Conservation (phyloP, 2,888 invertebrate species). For the Drosophila melanosoma region DNA sequence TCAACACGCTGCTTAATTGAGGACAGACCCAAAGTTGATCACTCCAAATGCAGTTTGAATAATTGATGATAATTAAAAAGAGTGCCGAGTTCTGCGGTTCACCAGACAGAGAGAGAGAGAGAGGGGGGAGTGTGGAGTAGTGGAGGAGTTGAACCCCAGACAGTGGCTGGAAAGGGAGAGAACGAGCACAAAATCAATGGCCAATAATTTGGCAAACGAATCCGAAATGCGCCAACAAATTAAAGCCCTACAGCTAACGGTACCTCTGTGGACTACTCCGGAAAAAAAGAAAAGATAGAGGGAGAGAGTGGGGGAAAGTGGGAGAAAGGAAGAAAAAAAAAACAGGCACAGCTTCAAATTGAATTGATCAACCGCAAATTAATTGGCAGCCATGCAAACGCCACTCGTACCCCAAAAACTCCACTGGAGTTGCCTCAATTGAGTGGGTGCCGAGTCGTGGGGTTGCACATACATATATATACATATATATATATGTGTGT, state of each 20-base stretch:
- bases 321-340: slow-evolving; percentile 9
- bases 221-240: slow-evolving; percentile 63
- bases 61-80: slow-evolving; percentile 84
- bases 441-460: slow-evolving; percentile 31
- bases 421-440: slow-evolving; percentile 39
- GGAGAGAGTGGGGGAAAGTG: not conserved
- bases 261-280: not conserved
- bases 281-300: not conserved
- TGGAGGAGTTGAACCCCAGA: slow-evolving; percentile 3
- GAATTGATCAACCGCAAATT: slow-evolving; percentile 85
- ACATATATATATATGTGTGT: not conserved
- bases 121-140: not conserved
- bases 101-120: not conserved
- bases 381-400: slow-evolving; percentile 82
- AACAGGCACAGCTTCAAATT: slow-evolving; percentile 77
- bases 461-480: slow-evolving; percentile 1
- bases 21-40: slow-evolving; percentile 83
- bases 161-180: slow-evolving; percentile 28
- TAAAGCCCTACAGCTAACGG: slow-evolving; percentile 26
- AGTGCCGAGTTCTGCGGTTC: slow-evolving; percentile 51
- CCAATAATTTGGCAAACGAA: slow-evolving; percentile 80
- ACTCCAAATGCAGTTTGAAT: slow-evolving; percentile 84
- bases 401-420: slow-evolving; percentile 37
- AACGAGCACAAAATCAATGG: slow-evolving; percentile 73
- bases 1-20: slow-evolving; percentile 65